Evolutionary conservation across 2,113 vertebrate species (phyloP).

Genomic region (Trematomus loennbergii): DNA sequence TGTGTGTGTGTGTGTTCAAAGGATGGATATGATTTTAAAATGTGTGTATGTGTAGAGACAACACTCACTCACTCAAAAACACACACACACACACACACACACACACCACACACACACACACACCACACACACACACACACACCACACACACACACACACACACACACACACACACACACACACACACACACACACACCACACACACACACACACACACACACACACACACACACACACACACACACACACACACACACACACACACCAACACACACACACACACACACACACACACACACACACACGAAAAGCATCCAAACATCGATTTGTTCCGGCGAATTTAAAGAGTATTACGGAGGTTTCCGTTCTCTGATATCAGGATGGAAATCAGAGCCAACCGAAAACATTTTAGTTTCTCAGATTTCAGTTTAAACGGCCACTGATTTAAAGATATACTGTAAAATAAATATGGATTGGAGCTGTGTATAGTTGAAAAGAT

Average conservation of each 20-base stretch:
- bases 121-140: accelerated
- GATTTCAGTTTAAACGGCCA: not conserved
- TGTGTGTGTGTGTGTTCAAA: conserved; percentile 3
- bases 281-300: not conserved
- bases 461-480: not conserved
- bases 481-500: too few species aligned
- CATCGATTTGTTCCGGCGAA: not conserved
- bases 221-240: not conserved
- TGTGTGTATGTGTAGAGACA: conserved; percentile 8
- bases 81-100: not conserved
- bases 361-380: not conserved
- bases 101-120: not conserved
- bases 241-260: not conserved
- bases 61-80: too few species aligned
- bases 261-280: not conserved
- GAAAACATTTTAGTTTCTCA: not conserved
- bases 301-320: conserved; percentile 44
- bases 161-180: not conserved
- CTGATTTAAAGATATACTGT: not conserved
- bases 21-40: conserved; percentile 18
- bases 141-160: accelerated
- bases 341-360: not conserved
- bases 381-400: not conserved
- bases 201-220: not conserved
- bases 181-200: not conserved